Conservation (phyloP, 2,797 vertebrate species). For the Pampus argenteus region DNA sequence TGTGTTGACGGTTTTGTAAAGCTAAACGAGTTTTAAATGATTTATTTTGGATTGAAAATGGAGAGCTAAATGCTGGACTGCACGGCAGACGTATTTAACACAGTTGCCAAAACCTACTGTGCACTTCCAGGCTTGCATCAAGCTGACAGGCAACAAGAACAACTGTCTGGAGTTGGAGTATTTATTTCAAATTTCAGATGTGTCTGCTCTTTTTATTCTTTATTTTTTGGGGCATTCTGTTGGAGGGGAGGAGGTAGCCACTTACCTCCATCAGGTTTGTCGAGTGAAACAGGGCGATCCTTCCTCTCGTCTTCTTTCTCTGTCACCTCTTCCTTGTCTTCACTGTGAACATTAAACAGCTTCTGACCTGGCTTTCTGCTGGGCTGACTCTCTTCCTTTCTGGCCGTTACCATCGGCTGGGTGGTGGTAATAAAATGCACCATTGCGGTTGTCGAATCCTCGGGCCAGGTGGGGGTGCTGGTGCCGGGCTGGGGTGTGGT, state of each 20-base stretch:
- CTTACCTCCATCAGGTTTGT: conserved; percentile 77
- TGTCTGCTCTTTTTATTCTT: background rate
- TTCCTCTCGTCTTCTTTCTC: conserved; percentile 60
- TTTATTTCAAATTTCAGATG: no score
- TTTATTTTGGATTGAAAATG: conserved; percentile 20
- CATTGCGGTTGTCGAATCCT: conserved; percentile 65
- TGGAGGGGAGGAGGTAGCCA: conserved; percentile 1
- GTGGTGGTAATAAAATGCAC: conserved; percentile 76
- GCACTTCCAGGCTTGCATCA: background rate
- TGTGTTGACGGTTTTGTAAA: conserved; percentile 28
- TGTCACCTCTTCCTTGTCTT: conserved; percentile 54
- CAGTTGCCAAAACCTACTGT: no score
- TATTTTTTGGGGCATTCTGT: background rate
- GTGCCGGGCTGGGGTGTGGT: conserved; percentile 36
- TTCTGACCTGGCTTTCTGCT: conserved; percentile 68
- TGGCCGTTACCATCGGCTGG: conserved; percentile 50
- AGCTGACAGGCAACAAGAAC: background rate
- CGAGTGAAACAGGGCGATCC: conserved; percentile 70
- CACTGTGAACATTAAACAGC: conserved; percentile 59
- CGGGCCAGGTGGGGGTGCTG: background rate
- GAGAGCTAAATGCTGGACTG: background rate
- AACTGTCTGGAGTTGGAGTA: background rate
- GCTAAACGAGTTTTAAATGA: conserved; percentile 5
- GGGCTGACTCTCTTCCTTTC: conserved; percentile 59
- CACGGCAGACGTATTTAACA: background rate